These are phyloP conservation scores for Ramphastos sulfuratus DNA, from an alignment of 2,113 vertebrate species.

Conservation along the genomic window DNA sequence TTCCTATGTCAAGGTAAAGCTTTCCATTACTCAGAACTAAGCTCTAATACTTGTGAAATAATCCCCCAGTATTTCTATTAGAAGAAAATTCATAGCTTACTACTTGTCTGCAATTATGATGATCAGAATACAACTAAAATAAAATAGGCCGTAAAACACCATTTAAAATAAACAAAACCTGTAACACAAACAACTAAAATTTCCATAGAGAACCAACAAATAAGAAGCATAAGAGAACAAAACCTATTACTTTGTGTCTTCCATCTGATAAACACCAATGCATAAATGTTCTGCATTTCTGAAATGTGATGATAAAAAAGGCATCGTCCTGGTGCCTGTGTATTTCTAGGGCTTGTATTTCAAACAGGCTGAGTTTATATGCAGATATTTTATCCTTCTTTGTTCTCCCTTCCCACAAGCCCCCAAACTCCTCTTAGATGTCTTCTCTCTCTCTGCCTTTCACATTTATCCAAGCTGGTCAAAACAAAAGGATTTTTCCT, in stretches of 20 bases:
- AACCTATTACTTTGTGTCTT: constrained; percentile 28
- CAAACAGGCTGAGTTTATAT: not conserved
- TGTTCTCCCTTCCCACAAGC: not conserved
- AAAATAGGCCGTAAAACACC: constrained; percentile 3
- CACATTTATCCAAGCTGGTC: not conserved
- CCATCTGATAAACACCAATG: constrained; percentile 14
- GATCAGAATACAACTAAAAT: not conserved
- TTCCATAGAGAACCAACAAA: not conserved
- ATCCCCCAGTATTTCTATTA: not conserved
- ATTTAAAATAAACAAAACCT: constrained; percentile 33
- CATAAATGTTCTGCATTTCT: constrained; percentile 16
- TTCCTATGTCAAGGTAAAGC: constrained; percentile 3
- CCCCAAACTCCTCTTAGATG: not conserved
- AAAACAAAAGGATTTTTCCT: not conserved
- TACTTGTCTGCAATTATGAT: not conserved
- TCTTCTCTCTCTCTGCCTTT: not conserved
- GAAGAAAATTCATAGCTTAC: not conserved
- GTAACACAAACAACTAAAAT: not conserved
- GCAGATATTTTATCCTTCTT: constrained; percentile 7
- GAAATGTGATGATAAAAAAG: constrained; percentile 38
- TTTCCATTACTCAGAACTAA: constrained; percentile 27
- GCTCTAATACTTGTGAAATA: not conserved
- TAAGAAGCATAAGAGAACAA: not conserved
- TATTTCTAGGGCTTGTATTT: constrained; percentile 11
- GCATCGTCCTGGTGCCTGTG: not conserved